Evolutionary conservation across 2,888 invertebrate species (phyloP).

Genomic region (Aradus depressus): DNA sequence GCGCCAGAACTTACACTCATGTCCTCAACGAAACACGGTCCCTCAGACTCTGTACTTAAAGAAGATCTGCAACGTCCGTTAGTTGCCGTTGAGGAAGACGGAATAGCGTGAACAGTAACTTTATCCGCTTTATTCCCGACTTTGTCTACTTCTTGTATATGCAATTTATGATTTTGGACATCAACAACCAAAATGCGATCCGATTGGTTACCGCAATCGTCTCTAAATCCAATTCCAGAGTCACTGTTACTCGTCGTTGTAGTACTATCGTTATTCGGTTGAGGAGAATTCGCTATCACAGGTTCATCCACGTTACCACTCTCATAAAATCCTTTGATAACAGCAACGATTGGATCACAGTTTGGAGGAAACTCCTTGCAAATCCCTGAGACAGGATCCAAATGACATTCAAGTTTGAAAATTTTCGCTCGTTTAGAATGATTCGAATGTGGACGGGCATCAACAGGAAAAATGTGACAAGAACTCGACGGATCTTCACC

Average conservation of each 20-base stretch:
- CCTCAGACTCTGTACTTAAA: slow-evolving; percentile 32
- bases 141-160: slow-evolving; percentile 32
- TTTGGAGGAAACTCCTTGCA: slow-evolving; percentile 86
- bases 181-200: slow-evolving; percentile 70
- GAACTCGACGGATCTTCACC: slow-evolving; percentile 64
- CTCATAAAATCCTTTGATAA: slow-evolving; percentile 45
- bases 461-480: slow-evolving; percentile 90
- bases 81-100: slow-evolving; percentile 40
- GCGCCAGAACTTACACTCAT: slow-evolving; percentile 32
- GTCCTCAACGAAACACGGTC: slow-evolving; percentile 30
- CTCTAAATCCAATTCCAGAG: slow-evolving; percentile 88
- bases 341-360: slow-evolving; percentile 51
- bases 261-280: slow-evolving; percentile 70
- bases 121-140: slow-evolving; percentile 33
- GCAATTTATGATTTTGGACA: slow-evolving; percentile 40
- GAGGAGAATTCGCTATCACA: slow-evolving; percentile 61
- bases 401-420: slow-evolving; percentile 77
- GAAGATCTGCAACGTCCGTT: slow-evolving; percentile 32
- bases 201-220: slow-evolving; percentile 72
- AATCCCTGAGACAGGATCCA: slow-evolving; percentile 60
- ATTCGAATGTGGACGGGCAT: slow-evolving; percentile 72
- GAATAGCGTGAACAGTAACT: slow-evolving; percentile 55
- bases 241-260: slow-evolving; percentile 87
- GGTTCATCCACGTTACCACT: slow-evolving; percentile 41
- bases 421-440: slow-evolving; percentile 69